These are phyloP conservation scores for Zoanthus sociatus DNA, from an alignment of 92 coral and sea anemone genomes.

Conservation along the genomic window DNA sequence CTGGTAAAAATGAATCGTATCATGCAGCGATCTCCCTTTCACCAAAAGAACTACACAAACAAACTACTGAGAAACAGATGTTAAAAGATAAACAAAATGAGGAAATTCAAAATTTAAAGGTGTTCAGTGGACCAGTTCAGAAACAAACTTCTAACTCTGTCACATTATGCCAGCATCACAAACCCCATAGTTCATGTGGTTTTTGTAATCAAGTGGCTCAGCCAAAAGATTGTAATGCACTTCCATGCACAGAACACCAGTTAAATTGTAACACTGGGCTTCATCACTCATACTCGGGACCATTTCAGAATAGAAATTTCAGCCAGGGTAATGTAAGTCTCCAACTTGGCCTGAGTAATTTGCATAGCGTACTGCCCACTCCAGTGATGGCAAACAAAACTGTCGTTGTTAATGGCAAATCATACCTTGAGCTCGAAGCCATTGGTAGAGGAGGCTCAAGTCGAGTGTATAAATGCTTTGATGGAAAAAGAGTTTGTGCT, in stretches of 20 bases:
- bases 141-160: neutral
- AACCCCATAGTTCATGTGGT: slow-evolving; percentile 9
- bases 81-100: neutral
- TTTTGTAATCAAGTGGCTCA: neutral
- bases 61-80: slow-evolving; percentile 4
- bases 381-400: slow-evolving; percentile 37
- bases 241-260: neutral
- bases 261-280: neutral
- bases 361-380: slow-evolving; percentile 17
- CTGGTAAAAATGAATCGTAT: neutral
- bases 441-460: slow-evolving; percentile 98
- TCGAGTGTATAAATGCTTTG: slow-evolving; percentile 76
- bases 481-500: slow-evolving; percentile 86
- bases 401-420: slow-evolving; percentile 84
- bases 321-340: slow-evolving; percentile 25
- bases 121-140: slow-evolving; percentile 18
- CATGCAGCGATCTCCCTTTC: neutral
- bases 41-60: neutral
- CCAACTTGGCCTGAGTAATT: slow-evolving; percentile 15
- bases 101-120: slow-evolving; percentile 6
- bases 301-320: slow-evolving; percentile 27
- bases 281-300: neutral
- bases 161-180: slow-evolving; percentile 10
- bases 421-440: slow-evolving; percentile 77
- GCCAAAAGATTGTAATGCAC: neutral